Percentiles rank a stretch among this genome's conserved stretches.
These are phyloP conservation scores for Phyllostomus discolor DNA, from an alignment of 2,113 vertebrate genomes.

Conservation along the genomic window DNA sequence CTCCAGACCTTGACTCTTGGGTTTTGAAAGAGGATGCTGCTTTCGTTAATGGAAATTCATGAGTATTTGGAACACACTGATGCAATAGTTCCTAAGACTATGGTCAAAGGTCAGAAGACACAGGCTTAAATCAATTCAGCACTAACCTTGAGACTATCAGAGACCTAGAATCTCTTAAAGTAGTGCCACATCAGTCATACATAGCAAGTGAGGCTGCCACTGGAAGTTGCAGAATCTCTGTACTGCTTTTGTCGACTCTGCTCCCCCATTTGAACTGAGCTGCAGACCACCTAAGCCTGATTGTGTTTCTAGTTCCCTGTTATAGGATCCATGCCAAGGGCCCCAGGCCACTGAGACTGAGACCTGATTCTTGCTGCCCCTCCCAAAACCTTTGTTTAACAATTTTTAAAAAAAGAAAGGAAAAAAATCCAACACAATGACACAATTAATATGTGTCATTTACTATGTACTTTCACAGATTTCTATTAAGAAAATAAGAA, in stretches of 20 bases:
- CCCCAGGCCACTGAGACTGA: not conserved
- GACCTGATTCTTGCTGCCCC: not conserved
- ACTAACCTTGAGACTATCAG: not conserved
- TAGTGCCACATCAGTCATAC: not conserved
- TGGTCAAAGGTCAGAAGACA: not conserved
- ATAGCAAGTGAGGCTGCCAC: not conserved
- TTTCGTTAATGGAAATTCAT: constrained; percentile 47
- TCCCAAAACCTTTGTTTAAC: not conserved
- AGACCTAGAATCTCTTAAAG: not conserved
- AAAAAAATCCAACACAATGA: no score
- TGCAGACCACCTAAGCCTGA: not conserved
- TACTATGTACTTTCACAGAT: no score
- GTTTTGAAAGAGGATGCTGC: not conserved
- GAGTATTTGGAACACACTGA: not conserved
- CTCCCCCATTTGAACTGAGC: not conserved
- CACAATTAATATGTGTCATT: no score
- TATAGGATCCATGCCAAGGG: not conserved
- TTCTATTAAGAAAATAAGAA: no score
- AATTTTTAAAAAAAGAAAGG: no score
- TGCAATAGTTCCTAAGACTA: not conserved
- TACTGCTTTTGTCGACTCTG: not conserved
- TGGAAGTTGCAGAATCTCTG: not conserved
- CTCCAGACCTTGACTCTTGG: not conserved
- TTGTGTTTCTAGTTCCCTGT: not conserved
- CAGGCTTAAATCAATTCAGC: constrained; percentile 26